Conservation (phyloP, 2,797 vertebrate genomes). For the Fundulus diaphanus region DNA sequence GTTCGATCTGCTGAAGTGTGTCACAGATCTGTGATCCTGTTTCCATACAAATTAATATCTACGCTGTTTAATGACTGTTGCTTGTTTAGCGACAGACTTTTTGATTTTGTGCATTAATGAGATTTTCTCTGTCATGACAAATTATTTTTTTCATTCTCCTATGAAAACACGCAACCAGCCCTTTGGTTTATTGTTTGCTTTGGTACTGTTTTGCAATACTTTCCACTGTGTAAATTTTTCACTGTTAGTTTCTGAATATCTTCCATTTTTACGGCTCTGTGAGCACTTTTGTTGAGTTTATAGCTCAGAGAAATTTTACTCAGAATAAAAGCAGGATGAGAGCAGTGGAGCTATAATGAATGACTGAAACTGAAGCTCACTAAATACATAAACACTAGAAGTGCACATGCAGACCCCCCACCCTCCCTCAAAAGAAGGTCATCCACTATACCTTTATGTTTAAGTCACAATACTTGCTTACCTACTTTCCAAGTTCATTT, state of each 20-base stretch:
- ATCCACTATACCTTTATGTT: no score
- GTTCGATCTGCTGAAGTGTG: constrained; percentile 44
- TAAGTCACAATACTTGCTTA: no score
- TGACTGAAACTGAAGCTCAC: no score
- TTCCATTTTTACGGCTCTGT: background rate
- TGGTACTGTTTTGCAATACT: background rate
- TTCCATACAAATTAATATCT: constrained; percentile 43
- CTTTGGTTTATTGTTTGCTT: constrained; percentile 16
- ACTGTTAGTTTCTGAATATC: background rate
- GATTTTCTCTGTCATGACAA: constrained; percentile 20
- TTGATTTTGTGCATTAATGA: constrained; percentile 30
- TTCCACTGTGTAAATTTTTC: background rate
- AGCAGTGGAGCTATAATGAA: no score
- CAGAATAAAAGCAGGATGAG: no score
- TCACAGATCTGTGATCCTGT: constrained; percentile 16
- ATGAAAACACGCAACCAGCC: constrained; percentile 3
- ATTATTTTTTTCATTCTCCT: constrained; percentile 14
- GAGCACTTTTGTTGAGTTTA: background rate
- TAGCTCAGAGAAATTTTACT: background rate
- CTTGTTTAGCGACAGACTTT: constrained; percentile 26
- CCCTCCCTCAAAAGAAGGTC: no score
- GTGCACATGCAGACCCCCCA: no score
- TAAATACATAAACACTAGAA: no score
- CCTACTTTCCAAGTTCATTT: no score
- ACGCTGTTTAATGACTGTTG: constrained; percentile 16